Evolutionary conservation across 2,888 invertebrate species (phyloP), one percentile per base, ranked within the genome.

Genomic region (Frankliniella intonsa): DNA sequence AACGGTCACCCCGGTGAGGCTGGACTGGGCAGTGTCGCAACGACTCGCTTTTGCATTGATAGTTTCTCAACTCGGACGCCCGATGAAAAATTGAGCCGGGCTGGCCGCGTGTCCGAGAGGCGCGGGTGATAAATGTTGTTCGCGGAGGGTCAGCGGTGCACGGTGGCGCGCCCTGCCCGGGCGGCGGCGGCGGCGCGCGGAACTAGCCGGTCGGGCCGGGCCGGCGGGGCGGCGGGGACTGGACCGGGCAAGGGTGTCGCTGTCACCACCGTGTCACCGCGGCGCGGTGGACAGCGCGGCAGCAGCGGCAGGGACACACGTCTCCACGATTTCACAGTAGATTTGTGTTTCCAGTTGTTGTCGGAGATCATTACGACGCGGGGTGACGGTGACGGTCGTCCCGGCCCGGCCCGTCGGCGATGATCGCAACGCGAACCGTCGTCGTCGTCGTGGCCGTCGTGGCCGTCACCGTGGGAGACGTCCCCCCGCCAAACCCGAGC

Each of bases 61-160:
- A 76, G 69, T 76, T 76, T 22, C 69, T 76, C 69, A 76, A 76
- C 22, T 25, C 69, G 69, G 69, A 62, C 69, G 69, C n/a, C 69
- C 69, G 69, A 76, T 76, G 69, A 76, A 76, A 76, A 76, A 76
- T 76, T 76, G 69, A 76, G 69, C 69, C 69, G 69, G n/a, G 62
- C 62, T 10, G 17, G 62, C 62, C 62, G 62, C 14, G 7, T 17
- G 62, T 12, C 55, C 12, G 55, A 55, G 55, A 55, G 55, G 14
- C 55, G 55, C 62, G 14, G 22, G 69, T 69, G 69, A 76, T 76
- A 76, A 76, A 76, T 76, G 55, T 19, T 55, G 55, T 14, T 55
- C 69, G 69, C 22, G 69, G 69, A 12, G 25, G 25, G 69, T 76
- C 69, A 62, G 17, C 62, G 62, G 8, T 22, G 22, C 69, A 22